Evolutionary conservation across 2,797 vertebrate genomes (phyloP).

Genomic region (Brachymystax lenok): DNA sequence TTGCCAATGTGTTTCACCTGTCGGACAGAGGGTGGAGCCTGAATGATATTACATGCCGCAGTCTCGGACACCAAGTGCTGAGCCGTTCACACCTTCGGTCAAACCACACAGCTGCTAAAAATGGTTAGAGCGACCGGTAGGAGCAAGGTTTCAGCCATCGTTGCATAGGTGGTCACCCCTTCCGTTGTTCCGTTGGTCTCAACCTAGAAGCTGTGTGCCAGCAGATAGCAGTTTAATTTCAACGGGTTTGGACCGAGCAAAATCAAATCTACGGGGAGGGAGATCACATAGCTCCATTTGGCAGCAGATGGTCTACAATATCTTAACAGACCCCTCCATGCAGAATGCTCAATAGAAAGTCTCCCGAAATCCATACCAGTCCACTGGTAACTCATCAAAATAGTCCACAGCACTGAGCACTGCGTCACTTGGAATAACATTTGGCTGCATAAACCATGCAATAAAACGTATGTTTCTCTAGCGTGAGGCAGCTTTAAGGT

Average conservation of each 20-base stretch:
- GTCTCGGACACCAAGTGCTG: not conserved
- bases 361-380: too few relatives aligned
- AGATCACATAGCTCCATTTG: not conserved
- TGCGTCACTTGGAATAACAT: too few relatives aligned
- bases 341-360: too few relatives aligned
- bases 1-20: slow-evolving; percentile 54
- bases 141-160: not conserved
- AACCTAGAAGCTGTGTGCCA: not conserved
- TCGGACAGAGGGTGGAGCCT: not conserved
- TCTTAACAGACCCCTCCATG: too few relatives aligned
- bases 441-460: too few relatives aligned
- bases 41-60: not conserved
- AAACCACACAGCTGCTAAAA: not conserved
- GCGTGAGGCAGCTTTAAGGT: too few relatives aligned
- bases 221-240: not conserved
- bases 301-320: not conserved
- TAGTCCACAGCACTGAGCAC: too few relatives aligned
- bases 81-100: not conserved
- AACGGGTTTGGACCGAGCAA: not conserved
- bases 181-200: not conserved
- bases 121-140: not conserved
- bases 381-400: too few relatives aligned
- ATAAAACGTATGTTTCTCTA: too few relatives aligned
- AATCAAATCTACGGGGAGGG: not conserved
- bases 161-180: not conserved